Evolutionary conservation across 2,113 vertebrate genomes (phyloP).

Genomic region (Sapajus apella): DNA sequence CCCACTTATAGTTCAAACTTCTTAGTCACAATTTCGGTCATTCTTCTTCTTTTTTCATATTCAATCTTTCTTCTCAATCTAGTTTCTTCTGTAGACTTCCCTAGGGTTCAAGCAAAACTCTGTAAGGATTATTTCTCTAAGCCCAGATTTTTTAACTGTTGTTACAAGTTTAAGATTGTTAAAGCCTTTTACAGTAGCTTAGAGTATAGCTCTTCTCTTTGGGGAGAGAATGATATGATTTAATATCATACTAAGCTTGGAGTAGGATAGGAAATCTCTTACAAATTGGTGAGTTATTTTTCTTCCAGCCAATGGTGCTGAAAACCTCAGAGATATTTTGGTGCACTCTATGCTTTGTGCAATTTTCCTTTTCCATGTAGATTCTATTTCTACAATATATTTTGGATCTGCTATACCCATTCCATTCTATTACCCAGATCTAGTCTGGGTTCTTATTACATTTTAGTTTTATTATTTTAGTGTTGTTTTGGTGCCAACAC

Average conservation of each 20-base stretch:
- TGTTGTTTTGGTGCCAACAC: neutral
- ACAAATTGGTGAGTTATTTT: neutral
- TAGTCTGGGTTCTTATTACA: neutral
- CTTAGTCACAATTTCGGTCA: neutral
- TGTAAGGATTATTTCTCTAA: neutral
- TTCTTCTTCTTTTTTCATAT: no score
- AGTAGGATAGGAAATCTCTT: neutral
- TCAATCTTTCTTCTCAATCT: neutral
- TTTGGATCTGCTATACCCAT: neutral
- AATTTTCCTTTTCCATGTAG: neutral
- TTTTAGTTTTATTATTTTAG: neutral
- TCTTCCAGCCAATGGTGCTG: neutral
- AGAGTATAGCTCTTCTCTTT: neutral
- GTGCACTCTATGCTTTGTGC: neutral
- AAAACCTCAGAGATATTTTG: neutral
- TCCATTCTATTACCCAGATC: neutral
- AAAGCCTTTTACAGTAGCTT: neutral
- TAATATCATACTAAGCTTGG: slow-evolving; percentile 24
- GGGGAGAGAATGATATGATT: neutral
- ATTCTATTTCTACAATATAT: neutral
- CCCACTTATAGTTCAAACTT: neutral
- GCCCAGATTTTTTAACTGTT: neutral
- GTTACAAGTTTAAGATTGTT: neutral
- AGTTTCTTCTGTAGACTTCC: neutral
- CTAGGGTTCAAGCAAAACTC: neutral